Evolutionary conservation across 2,113 vertebrate species (phyloP).

Genomic region (Cheirogaleus medius): DNA sequence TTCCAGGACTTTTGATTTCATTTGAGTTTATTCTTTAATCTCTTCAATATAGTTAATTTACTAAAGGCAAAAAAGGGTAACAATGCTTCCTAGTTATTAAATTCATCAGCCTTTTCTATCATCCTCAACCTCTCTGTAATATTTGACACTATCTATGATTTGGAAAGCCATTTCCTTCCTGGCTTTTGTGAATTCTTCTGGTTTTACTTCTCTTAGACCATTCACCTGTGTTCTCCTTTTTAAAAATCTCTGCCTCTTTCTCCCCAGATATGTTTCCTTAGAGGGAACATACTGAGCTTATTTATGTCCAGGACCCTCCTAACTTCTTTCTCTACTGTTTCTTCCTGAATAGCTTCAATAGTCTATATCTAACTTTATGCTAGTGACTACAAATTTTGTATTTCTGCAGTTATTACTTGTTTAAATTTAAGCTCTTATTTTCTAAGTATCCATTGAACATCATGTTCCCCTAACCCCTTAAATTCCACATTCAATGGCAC

Average conservation of each 20-base stretch:
- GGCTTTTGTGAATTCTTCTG: background rate
- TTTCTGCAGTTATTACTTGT: background rate
- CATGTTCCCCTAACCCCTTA: background rate
- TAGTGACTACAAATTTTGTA: background rate
- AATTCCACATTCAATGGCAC: background rate
- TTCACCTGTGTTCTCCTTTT: background rate
- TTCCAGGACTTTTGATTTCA: background rate
- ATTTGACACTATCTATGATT: background rate
- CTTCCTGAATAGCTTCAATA: background rate
- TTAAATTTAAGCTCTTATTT: background rate
- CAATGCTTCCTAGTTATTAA: background rate
- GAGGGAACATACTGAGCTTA: background rate
- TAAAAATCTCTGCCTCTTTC: background rate
- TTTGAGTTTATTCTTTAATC: background rate
- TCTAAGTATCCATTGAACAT: background rate
- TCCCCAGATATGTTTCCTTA: background rate
- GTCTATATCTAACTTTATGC: background rate
- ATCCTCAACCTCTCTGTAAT: background rate
- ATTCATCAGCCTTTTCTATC: background rate
- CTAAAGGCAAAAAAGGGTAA: background rate
- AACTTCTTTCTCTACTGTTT: background rate
- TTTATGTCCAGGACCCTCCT: background rate
- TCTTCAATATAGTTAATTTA: background rate
- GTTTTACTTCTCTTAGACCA: background rate
- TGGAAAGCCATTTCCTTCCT: background rate